Evolutionary conservation across 2,113 vertebrate genomes (phyloP).

Genomic region (Melanerpes aurifrons): DNA sequence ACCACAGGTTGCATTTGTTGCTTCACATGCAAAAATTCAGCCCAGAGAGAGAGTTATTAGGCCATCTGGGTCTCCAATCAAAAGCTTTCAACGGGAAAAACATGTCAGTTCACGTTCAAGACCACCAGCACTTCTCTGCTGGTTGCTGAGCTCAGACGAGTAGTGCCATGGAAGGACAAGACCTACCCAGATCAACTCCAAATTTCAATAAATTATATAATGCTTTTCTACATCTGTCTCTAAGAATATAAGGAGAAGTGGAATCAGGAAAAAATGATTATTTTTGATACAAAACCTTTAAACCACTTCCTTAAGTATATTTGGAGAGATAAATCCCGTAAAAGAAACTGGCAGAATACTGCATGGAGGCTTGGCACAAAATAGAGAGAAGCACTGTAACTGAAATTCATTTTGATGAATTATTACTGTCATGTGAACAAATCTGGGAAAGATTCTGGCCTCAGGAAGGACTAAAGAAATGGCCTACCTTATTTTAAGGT

Average conservation of each 20-base stretch:
- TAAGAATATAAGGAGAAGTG: not conserved
- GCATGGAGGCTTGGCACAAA: not conserved
- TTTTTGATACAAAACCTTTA: not conserved
- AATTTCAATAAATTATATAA: not conserved
- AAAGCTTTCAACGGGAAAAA: slow-evolving; percentile 16
- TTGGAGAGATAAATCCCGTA: not conserved
- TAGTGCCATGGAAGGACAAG: not conserved
- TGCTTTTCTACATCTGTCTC: not conserved
- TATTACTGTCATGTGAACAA: slow-evolving; percentile 3
- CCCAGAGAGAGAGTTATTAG: not conserved
- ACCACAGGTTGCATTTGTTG: slow-evolving; percentile 27
- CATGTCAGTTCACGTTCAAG: not conserved
- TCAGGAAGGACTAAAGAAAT: not conserved
- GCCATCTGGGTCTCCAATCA: not conserved
- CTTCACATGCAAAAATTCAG: slow-evolving; percentile 29
- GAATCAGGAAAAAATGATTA: not conserved
- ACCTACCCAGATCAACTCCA: not conserved
- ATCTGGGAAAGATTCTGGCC: not conserved
- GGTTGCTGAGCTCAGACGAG: not conserved
- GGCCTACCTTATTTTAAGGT: not conserved
- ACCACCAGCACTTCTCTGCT: slow-evolving; percentile 27
- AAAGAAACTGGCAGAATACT: not conserved
- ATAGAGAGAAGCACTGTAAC: not conserved
- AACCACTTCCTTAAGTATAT: not conserved
- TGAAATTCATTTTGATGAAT: not conserved